These are phyloP conservation scores for Eurypyga helias DNA, from an alignment of 2,113 vertebrate species.

Conservation along the genomic window DNA sequence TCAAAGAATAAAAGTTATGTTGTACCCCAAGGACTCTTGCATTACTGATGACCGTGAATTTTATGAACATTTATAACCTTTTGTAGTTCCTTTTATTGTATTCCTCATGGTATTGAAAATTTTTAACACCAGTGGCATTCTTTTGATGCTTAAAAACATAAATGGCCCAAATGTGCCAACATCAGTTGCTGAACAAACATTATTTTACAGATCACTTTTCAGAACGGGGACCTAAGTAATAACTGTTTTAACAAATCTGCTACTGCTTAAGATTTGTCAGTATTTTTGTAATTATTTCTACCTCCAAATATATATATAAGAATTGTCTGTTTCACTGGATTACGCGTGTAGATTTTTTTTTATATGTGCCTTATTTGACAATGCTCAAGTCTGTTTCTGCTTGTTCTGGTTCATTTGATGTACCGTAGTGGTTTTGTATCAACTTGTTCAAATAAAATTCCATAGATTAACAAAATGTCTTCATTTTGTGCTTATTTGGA, in stretches of 20 bases:
- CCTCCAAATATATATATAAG: conserved; percentile 78
- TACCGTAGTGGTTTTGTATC: conserved; percentile 70
- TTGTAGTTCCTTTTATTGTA: conserved; percentile 67
- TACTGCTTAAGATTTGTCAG: conserved; percentile 80
- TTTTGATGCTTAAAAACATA: conserved; percentile 56
- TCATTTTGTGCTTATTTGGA: not conserved
- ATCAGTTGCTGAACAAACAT: conserved; percentile 62
- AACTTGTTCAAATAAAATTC: conserved; percentile 67
- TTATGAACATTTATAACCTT: conserved; percentile 77
- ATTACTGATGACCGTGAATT: conserved; percentile 60
- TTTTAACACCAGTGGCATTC: conserved; percentile 69
- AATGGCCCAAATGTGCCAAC: conserved; percentile 54
- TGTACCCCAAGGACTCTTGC: conserved; percentile 65
- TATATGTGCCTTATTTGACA: conserved; percentile 84
- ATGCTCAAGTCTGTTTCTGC: conserved; percentile 65
- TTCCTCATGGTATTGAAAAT: conserved; percentile 67
- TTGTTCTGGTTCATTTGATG: conserved; percentile 62
- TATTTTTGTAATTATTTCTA: conserved; percentile 89
- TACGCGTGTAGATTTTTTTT: conserved; percentile 76
- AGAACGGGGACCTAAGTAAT: conserved; percentile 74
- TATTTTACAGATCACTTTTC: conserved; percentile 74
- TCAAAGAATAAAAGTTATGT: conserved; percentile 39
- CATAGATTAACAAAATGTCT: conserved; percentile 6
- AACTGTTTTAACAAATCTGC: conserved; percentile 76
- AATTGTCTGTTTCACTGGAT: conserved; percentile 82